Percentiles rank a stretch among this genome's conserved stretches.
phyloP scores from a whole-genome alignment of 2,113 vertebrate genomes.

The Mungos mungo region DNA sequence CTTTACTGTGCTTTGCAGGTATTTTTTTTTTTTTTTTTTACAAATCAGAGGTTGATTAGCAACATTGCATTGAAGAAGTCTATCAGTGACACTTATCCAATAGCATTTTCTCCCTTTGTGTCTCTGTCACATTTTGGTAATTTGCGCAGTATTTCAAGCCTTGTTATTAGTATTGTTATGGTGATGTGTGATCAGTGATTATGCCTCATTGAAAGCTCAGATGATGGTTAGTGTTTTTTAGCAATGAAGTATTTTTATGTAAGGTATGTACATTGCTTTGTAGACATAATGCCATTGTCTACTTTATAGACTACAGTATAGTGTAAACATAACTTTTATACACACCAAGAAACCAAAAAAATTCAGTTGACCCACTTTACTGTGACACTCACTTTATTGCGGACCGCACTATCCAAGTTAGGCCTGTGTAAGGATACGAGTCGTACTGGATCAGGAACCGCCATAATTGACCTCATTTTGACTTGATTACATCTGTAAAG shows the following conservation, averaged over 20 bases:
- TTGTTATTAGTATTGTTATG: not conserved
- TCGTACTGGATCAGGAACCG: not conserved
- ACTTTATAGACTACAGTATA: not conserved
- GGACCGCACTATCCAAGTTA: not conserved
- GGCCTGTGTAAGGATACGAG: not conserved
- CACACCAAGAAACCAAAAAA: not conserved
- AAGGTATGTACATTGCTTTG: not conserved
- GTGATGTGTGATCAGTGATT: not conserved
- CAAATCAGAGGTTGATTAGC: not conserved
- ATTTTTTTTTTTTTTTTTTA: not conserved
- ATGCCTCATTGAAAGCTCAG: not conserved
- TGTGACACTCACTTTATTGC: not conserved
- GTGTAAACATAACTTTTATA: not conserved
- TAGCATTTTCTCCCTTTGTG: not conserved
- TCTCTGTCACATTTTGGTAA: not conserved
- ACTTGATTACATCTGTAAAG: not conserved
- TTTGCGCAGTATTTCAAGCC: not conserved
- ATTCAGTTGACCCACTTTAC: not conserved
- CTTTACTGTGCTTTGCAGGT: not conserved
- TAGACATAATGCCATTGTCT: not conserved
- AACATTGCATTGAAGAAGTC: not conserved
- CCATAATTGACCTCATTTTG: not conserved
- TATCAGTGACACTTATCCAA: not conserved
- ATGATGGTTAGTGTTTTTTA: not conserved
- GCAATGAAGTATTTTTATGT: not conserved